These are phyloP conservation scores for Morinoia aosen DNA, from an alignment of 2,888 invertebrate species.

Conservation along the genomic window DNA sequence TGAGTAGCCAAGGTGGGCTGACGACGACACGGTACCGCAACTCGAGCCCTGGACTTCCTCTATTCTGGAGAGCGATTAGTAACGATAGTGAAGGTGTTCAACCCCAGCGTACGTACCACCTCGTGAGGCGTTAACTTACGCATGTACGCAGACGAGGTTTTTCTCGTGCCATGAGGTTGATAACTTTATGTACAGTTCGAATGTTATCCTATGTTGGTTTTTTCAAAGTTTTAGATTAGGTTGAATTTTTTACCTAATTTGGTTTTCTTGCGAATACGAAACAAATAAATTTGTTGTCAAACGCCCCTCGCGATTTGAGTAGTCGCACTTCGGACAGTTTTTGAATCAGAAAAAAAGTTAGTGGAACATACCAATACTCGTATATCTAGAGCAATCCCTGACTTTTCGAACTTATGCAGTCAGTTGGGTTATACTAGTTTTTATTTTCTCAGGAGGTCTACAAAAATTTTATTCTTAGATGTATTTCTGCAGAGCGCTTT, in stretches of 20 bases:
- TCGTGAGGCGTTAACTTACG: background rate
- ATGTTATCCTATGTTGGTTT: background rate
- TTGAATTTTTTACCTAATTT: background rate
- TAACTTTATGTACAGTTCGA: background rate
- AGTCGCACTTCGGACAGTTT: background rate
- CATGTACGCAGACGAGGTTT: background rate
- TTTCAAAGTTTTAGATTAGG: background rate
- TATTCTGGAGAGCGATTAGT: background rate
- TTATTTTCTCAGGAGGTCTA: background rate
- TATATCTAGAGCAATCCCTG: background rate
- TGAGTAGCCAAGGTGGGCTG: background rate
- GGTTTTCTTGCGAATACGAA: too few species aligned
- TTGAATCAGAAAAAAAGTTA: background rate
- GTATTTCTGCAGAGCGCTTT: too few species aligned
- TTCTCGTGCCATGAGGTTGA: background rate
- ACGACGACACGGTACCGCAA: background rate
- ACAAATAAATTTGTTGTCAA: too few species aligned
- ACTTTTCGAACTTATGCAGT: background rate
- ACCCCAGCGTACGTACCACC: background rate
- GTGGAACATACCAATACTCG: background rate
- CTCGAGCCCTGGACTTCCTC: background rate
- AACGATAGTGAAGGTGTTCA: background rate
- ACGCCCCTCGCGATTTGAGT: background rate
- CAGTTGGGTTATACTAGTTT: background rate
- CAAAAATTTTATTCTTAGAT: too few species aligned